Percentiles rank a stretch among this genome's conserved stretches.
Conservation (phyloP, 2,113 vertebrate genomes). For the Nesogale talazaci region DNA sequence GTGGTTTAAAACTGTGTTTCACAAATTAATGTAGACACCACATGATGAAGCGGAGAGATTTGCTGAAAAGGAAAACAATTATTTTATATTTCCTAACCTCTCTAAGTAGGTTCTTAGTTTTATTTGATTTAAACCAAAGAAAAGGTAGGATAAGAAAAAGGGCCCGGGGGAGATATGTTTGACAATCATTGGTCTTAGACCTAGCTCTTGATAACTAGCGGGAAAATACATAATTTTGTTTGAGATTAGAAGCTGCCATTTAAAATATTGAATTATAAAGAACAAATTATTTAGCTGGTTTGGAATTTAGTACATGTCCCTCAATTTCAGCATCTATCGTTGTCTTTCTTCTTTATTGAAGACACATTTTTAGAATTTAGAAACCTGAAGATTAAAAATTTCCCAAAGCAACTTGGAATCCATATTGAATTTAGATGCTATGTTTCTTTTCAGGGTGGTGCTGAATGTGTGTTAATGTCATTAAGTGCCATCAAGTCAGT, state of each 20-base stretch:
- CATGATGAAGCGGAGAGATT: not conserved
- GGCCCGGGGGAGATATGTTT: not conserved
- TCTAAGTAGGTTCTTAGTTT: not conserved
- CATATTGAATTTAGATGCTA: not conserved
- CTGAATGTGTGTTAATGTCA: not conserved
- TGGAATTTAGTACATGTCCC: not conserved
- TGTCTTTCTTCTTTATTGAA: constrained; percentile 36
- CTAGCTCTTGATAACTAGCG: not conserved
- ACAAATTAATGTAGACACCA: not conserved
- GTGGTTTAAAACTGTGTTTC: not conserved
- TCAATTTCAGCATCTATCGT: constrained; percentile 40
- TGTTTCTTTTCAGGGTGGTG: constrained; percentile 8
- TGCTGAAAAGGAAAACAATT: not conserved
- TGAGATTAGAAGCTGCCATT: constrained; percentile 4
- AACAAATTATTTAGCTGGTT: not conserved
- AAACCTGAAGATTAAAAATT: not conserved
- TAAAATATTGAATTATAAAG: constrained; percentile 30
- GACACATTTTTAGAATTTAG: constrained; percentile 24
- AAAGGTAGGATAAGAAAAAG: not conserved
- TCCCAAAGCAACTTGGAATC: constrained; percentile 22
- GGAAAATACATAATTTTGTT: not conserved
- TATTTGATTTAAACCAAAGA: not conserved
- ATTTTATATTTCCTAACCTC: not conserved
- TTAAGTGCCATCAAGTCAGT: not conserved
- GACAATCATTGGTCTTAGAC: not conserved